Conservation (phyloP, 2,797 vertebrate species). For the Knipowitschia caucasica region DNA sequence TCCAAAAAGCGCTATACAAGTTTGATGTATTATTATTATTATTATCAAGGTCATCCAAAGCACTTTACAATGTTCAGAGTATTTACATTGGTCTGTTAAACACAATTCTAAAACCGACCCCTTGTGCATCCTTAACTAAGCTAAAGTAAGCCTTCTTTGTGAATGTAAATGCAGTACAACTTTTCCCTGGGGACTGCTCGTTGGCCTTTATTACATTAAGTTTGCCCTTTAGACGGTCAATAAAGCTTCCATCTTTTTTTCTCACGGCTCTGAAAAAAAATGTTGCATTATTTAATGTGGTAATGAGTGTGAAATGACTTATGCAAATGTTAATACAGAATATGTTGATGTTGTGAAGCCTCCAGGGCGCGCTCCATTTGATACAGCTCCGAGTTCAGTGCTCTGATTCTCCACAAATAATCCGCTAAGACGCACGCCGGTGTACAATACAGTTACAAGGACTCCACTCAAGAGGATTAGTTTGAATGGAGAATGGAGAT, state of each 20-base stretch:
- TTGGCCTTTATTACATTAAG: conserved; percentile 23
- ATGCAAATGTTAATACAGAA: conserved; percentile 25
- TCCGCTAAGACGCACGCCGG: conserved; percentile 13
- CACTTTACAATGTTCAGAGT: too few species aligned
- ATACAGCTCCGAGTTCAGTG: conserved; percentile 14
- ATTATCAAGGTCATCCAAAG: too few species aligned
- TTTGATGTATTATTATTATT: too few species aligned
- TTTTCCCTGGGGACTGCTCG: background rate
- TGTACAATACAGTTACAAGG: background rate
- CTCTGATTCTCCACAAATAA: conserved; percentile 18
- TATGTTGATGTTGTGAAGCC: conserved; percentile 19
- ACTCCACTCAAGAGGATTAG: conserved; percentile 3
- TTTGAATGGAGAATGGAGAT: conserved; percentile 6
- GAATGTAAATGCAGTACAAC: background rate
- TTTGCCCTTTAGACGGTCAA: conserved; percentile 11
- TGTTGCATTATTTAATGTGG: conserved; percentile 21
- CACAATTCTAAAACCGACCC: too few species aligned
- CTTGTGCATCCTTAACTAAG: background rate
- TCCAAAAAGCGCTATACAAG: too few species aligned
- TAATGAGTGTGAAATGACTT: conserved; percentile 39
- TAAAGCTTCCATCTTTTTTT: conserved; percentile 7
- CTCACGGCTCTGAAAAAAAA: conserved; percentile 1
- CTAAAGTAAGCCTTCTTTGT: too few species aligned
- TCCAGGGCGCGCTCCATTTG: conserved; percentile 12
- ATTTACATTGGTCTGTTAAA: too few species aligned